Evolutionary conservation across 2,113 vertebrate genomes (phyloP).

Genomic region (Rhinolophus sinicus): DNA sequence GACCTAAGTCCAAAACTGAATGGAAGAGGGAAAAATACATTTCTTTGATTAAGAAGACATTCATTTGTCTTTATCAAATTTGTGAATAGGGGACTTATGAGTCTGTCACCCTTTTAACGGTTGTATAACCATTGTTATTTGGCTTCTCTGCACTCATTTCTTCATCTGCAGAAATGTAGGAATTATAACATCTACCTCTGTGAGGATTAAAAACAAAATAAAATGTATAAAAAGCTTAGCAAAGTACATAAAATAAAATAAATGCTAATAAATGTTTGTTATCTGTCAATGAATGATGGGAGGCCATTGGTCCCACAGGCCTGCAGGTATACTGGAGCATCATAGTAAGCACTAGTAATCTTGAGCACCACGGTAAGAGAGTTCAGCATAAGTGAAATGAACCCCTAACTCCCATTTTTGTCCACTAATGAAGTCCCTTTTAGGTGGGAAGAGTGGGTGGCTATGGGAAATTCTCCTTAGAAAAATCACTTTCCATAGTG

Average conservation of each 20-base stretch:
- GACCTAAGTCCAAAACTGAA: background rate
- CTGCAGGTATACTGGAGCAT: background rate
- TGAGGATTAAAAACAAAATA: constrained; percentile 3
- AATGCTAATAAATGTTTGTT: background rate
- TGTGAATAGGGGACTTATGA: background rate
- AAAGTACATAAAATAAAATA: constrained; percentile 12
- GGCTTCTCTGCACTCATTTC: background rate
- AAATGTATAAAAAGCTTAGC: background rate
- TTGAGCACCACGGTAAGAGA: background rate
- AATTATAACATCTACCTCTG: background rate
- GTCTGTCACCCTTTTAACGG: background rate
- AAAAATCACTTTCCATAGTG: background rate
- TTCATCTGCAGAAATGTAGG: background rate
- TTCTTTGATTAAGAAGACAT: background rate
- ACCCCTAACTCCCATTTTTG: background rate
- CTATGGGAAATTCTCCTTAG: background rate
- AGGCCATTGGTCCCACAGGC: background rate
- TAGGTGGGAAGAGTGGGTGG: background rate
- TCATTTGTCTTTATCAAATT: constrained; percentile 6
- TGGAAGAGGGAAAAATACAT: background rate
- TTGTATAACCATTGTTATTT: background rate
- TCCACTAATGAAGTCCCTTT: background rate
- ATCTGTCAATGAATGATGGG: background rate
- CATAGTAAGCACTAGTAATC: background rate
- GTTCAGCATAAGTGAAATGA: background rate